Conservation (phyloP, 2,113 vertebrate species). For the Neolamprologus hecqui region DNA sequence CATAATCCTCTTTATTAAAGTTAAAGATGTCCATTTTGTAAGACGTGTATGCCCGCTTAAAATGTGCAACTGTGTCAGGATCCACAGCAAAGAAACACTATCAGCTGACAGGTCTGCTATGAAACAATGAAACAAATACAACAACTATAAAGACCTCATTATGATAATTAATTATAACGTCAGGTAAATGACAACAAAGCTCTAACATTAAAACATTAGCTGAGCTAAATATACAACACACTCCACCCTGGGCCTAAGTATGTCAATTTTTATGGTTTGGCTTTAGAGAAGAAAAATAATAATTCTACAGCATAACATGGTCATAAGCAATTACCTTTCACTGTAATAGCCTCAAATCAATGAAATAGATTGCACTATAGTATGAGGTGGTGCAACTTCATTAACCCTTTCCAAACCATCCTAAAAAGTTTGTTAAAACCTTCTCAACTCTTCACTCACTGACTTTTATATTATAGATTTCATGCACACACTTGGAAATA, state of each 20-base stretch:
- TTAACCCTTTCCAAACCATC: background rate
- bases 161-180: background rate
- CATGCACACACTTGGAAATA: background rate
- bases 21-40: background rate
- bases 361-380: background rate
- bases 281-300: background rate
- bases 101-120: background rate
- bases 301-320: background rate
- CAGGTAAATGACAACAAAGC: background rate
- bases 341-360: background rate
- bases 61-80: background rate
- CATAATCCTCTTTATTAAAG: background rate
- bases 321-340: background rate
- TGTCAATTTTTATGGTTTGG: background rate
- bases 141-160: background rate
- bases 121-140: background rate
- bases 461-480: background rate
- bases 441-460: background rate
- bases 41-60: background rate
- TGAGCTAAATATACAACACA: background rate
- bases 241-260: background rate
- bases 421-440: background rate
- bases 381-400: background rate
- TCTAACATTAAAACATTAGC: background rate
- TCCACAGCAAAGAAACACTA: background rate